Percentiles rank a stretch among this genome's conserved stretches.
These are phyloP conservation scores for Heliconius himera DNA, from an alignment of 1,140 invertebrate species.

Conservation along the genomic window DNA sequence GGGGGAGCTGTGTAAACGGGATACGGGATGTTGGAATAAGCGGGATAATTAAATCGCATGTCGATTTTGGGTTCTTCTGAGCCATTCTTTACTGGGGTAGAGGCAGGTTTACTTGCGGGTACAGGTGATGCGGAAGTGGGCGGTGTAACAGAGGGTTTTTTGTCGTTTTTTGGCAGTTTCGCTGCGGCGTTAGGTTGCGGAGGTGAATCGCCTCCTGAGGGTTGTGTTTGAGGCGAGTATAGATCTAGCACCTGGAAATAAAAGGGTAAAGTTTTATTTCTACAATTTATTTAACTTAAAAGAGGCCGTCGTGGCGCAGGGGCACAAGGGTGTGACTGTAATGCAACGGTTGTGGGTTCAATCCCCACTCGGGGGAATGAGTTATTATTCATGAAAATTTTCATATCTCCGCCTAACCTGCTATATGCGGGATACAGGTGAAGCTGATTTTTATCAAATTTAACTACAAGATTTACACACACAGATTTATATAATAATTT, in stretches of 20 bases:
- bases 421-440: too few species aligned
- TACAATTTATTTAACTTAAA: too few species aligned
- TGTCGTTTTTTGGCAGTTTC: slow-evolving; percentile 75
- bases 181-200: slow-evolving; percentile 19
- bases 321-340: too few species aligned
- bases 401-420: too few species aligned
- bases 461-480: too few species aligned
- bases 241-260: slow-evolving; percentile 88
- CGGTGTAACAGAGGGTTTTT: slow-evolving; percentile 78
- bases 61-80: slow-evolving; percentile 70
- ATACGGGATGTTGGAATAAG: slow-evolving; percentile 57
- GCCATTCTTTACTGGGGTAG: slow-evolving; percentile 51
- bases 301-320: too few species aligned
- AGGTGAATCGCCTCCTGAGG: slow-evolving; percentile 77
- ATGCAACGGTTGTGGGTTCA: too few species aligned
- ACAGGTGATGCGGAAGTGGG: slow-evolving; percentile 78
- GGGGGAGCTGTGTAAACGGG: slow-evolving; percentile 70
- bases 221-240: slow-evolving; percentile 87
- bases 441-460: too few species aligned
- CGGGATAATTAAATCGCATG: slow-evolving; percentile 59
- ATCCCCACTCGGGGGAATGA: too few species aligned
- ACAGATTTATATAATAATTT: too few species aligned
- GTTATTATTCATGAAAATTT: too few species aligned
- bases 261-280: neutral
- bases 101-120: slow-evolving; percentile 58